Evolutionary conservation across 1,140 invertebrate genomes (phyloP), one percentile per base, ranked within the genome.

Genomic region (Daktulosphaira vitifoliae): DNA sequence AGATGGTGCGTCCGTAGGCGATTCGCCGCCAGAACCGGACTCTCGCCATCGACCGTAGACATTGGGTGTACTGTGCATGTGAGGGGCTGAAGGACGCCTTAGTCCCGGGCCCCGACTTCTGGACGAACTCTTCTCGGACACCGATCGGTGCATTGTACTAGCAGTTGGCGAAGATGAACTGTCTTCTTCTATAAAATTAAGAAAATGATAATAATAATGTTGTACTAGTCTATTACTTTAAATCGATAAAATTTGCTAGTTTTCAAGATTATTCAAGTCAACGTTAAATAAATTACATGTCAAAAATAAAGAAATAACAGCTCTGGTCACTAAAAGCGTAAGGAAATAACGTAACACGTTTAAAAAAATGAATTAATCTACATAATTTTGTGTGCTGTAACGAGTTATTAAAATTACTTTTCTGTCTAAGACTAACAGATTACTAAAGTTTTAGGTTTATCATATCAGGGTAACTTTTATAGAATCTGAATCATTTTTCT

Each of bases 1-100:
- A 88, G 78, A 72, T 91, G 87, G n/a, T 86, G 89, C 39, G 91
- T 79, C 6, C 90, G 79, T 76, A 90, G 92, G 70, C 91, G 88
- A 78, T 91, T 92, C 73, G 92, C 92, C 2, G 88, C 87, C 15
- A 84, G 78, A 71, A 86, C 85, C 56, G 90, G 80, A 4, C 89
- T 77, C 73, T 90, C 89, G 16, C 87, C 88, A 72, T 91, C 89
- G 1, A 86, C 89, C 67, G 88, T 62, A 62, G 2, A 68, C 67
- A 68, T 82, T 80, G 13, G 82, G 82, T 2, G 81, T 83, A 68
- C 80, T 81, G 66, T 82, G 81, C 51, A 81, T 81, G 71, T 83
- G 72, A 69, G 72, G 74, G 68, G 71, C 74, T 65, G 66, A 68
- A 5, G 70, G 71, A 26, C 71, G 70, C 44, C 69, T 68, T 16